Evolutionary conservation across 2,113 vertebrate species (phyloP), one percentile per base, ranked within the genome.

Genomic region (zebrafish (Danio rerio)): DNA sequence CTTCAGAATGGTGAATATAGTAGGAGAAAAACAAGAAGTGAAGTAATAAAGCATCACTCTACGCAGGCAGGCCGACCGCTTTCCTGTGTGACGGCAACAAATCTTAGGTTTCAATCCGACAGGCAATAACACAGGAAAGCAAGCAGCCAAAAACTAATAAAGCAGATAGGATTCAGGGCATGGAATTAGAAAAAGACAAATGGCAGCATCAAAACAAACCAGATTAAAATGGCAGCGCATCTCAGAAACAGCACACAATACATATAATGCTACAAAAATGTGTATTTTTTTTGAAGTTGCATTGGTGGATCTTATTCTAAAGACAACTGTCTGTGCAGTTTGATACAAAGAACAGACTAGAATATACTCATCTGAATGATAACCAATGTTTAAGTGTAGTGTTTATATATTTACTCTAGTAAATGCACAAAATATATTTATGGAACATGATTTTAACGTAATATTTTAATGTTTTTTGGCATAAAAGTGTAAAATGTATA

Each of bases 151-250:
- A 68, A 69, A 69, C 65, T 7, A 69, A 69, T 69, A 69, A 69
- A 69, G 5, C 16, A 75, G 72, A 74, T 45, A 20, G 3, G 11
- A 43, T 45, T 58, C n/a, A 13, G 16, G 43, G 65, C 43, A 47
- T 68, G 65, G 65, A 11, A n/a, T 68, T 68, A 47, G 16, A 18
- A 18, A 68, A 47, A 18, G 72, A 74, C 15, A 58, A 58, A 74
- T 43, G 0, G 16, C 18, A 5, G 53, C 52, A 53, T 40, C 13
- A 55, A 9, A 31, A n/a, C 71, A 20, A 74, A 58, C 53, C 12
- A 10, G 55, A 58, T 58, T 20, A n/a, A 4, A 9, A 18, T 12
- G 9, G 5, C 5, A n/a, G 49, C 53, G 15, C 55, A 31, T 56
- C 50, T 73, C 15, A 40, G 62, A 6, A 45, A 68, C 42, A 68